Conservation (phyloP, 2,888 invertebrate species). For the Crossocerus cetratus region DNA sequence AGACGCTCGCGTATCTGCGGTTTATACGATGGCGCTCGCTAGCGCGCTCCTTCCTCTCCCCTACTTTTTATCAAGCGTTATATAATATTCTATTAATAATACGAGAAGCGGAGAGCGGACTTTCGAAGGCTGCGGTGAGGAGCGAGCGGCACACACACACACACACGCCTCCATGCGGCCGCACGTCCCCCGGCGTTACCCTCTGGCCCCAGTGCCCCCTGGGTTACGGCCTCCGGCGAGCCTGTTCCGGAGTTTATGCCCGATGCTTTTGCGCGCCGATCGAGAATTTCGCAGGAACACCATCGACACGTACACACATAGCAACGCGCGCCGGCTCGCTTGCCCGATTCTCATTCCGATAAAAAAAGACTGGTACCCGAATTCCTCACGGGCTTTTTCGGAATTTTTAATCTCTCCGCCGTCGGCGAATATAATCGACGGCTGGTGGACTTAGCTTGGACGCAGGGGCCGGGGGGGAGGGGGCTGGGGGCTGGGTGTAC, state of each 20-base stretch:
- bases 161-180: neutral
- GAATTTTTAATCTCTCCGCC: neutral
- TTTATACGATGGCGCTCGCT: conserved; percentile 66
- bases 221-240: too few relatives aligned
- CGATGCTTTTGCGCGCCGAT: neutral
- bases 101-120: conserved; percentile 56
- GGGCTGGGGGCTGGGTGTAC: too few relatives aligned
- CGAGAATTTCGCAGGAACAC: neutral
- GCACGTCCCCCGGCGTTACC: too few relatives aligned
- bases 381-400: neutral
- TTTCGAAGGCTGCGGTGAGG: conserved; percentile 40
- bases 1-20: conserved; percentile 70
- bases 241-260: neutral
- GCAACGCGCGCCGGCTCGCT: too few relatives aligned
- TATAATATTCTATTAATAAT: conserved; percentile 74
- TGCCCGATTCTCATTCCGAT: too few relatives aligned
- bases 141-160: neutral
- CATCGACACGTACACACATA: too few relatives aligned
- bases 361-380: neutral
- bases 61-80: conserved; percentile 68
- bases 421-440: neutral
- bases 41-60: conserved; percentile 41
- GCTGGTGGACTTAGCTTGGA: too few relatives aligned
- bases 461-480: too few relatives aligned
- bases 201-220: too few relatives aligned